Evolutionary conservation across 2,113 vertebrate species (phyloP).

Genomic region (Calyptommatus sinebrachiatus): DNA sequence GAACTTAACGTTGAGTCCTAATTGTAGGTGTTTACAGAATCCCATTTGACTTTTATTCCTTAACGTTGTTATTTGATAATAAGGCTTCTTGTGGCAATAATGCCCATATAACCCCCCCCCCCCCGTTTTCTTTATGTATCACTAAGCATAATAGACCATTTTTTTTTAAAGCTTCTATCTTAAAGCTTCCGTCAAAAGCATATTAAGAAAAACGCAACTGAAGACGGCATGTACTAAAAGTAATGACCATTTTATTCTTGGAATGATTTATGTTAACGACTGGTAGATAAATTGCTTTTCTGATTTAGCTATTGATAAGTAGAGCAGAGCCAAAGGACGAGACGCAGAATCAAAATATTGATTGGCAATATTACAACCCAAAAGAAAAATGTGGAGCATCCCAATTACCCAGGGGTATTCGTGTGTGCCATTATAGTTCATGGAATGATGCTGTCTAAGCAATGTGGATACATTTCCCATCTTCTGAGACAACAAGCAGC

Average conservation of each 20-base stretch:
- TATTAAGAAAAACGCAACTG: not conserved
- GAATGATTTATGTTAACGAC: constrained; percentile 19
- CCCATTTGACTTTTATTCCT: not conserved
- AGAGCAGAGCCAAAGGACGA: not conserved
- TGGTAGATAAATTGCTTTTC: not conserved
- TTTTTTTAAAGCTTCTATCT: no score
- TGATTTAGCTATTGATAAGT: not conserved
- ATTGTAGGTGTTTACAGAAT: not conserved
- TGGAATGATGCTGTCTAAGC: not conserved
- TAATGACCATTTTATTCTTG: constrained; percentile 29
- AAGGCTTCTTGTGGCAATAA: not conserved
- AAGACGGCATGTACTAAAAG: constrained; percentile 1
- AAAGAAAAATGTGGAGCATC: not conserved
- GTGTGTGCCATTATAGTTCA: no score
- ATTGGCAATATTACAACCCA: not conserved
- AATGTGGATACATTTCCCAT: not conserved
- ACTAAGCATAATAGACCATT: not conserved
- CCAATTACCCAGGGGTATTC: not conserved
- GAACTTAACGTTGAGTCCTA: constrained; percentile 26
- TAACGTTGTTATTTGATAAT: not conserved
- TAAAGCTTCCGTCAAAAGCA: not conserved
- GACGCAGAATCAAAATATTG: not conserved
- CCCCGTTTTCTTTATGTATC: not conserved
- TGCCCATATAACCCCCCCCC: not conserved
- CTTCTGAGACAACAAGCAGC: not conserved